Base-by-base conservation (phyloP, 2,113 vertebrate species). In the Cyanoliseus patagonus region DNA sequence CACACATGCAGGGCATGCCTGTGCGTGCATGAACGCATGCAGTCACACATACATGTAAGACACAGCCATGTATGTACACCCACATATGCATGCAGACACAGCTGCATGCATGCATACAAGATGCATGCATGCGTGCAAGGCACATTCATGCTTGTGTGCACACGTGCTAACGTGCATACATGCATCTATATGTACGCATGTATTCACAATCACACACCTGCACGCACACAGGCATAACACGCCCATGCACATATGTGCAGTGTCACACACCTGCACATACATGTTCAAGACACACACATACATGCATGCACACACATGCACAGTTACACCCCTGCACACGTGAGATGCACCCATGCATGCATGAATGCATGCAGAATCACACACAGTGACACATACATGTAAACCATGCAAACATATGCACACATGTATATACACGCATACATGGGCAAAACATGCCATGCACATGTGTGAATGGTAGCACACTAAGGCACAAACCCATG, bases 171-270 rank as follows among this genome's bases (percentile, higher is more conserved):
- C 6, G 4, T 39, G 22, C 23, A 41, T 0, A n/a, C 8, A 5
- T 4, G 4, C 10, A 5, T 1, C 12, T 25, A 33, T 28, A 23
- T 19, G 15, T 31, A 22, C 14, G 23, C 35, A 39, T 7, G 7
- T 27, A 17, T 11, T 19, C 35, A 13, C 25, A 23, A 17, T 28
- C 9, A 17, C 13, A 23, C 13, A 44, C 15, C 1, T 27, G 41
- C 17, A 37, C 18, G 19, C 8, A 10, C 13, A 9, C 20, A 33
- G 53, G 35, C 25, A 13, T 37, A 61, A 35, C 10, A 31, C 0
- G 0, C 25, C 16, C 8, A 3, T 31, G 28, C 62, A 59, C 24
- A 4, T 42, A 44, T 44, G 59, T 42, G 5, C 1, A 0, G 49
- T 22, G 28, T 78, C 42, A 25, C n/a, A 42, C 16, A 17, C 6